Base-by-base conservation (phyloP, 2,888 invertebrate genomes). In the Ganaspis brasiliensis region DNA sequence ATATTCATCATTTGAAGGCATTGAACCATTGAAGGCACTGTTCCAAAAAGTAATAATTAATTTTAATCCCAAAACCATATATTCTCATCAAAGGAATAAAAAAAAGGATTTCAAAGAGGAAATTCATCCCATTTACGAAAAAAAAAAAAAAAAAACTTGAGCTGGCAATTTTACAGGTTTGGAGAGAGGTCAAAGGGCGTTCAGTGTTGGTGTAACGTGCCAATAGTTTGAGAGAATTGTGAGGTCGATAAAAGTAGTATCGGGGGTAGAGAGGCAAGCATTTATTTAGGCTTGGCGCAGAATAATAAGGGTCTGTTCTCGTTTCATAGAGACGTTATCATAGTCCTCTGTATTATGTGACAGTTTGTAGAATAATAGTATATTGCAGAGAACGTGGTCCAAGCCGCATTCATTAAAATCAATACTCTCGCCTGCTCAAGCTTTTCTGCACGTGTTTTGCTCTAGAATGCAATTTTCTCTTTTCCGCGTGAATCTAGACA, bases 331-430 rank as follows among this genome's bases (percentile, higher is more conserved):
- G 45, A 45, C 9, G 14, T 45, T 67, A 67, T 67, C 45, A 21
- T 26, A 26, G 12, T 21, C 24, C 10, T 45, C 40, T 45, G 9
- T 24, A 21, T 37, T 52, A 52, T 35, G 19, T 61, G 37, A 37
- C 35, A 61, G 35, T 5, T 14, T 40, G 14, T 63, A n/a, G 24
- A 24, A 45, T 45, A 67, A 67, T 67, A 45, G 45, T 24, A 56
- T 56, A 26, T 45, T 21, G 40, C 14, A 45, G n/a, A 67, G 21
- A n/a, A 67, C 9, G 45, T 67, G 67, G 67, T 67, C 67, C 67
- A 67, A 49, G n/a, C 84, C 83, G 85, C 83, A 85, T 87, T 85
- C 83, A 84, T 87, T 85, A 85, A 87, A 87, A 87, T 87, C 87
- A 87, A 87, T 87, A 87, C 86, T 74, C 45, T 63, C 6, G 49